These are phyloP conservation scores for Pyxicephalus adspersus DNA, from an alignment of 2,113 vertebrate species.

Conservation along the genomic window DNA sequence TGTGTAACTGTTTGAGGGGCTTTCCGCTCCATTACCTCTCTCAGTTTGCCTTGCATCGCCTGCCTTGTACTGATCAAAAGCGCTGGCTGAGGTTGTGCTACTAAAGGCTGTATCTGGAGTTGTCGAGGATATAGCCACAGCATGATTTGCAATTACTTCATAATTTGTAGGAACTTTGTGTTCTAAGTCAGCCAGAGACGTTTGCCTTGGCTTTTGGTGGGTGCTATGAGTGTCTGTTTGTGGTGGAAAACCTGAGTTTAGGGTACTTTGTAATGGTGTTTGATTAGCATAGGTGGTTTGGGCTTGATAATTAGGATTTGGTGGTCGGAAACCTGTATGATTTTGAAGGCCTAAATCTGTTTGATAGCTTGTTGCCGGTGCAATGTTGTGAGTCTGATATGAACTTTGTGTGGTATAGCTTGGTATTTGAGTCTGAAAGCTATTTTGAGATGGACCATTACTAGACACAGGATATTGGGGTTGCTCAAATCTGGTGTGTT, in stretches of 20 bases:
- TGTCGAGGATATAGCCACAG: slow-evolving; percentile 81
- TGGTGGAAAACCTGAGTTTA: slow-evolving; percentile 78
- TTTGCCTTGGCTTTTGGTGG: slow-evolving; percentile 91
- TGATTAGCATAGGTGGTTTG: slow-evolving; percentile 79
- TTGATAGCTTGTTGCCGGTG: slow-evolving; percentile 80
- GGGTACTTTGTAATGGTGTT: slow-evolving; percentile 72
- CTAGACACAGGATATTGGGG: slow-evolving; percentile 82
- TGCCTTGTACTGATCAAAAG: slow-evolving; percentile 84
- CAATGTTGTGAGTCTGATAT: slow-evolving; percentile 79
- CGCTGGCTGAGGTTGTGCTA: slow-evolving; percentile 64
- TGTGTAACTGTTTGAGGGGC: slow-evolving; percentile 82
- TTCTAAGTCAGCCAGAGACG: slow-evolving; percentile 91
- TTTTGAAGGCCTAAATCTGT: slow-evolving; percentile 78
- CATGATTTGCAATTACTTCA: slow-evolving; percentile 84
- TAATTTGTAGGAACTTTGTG: slow-evolving; percentile 96
- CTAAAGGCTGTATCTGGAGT: slow-evolving; percentile 79
- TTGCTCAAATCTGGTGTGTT: slow-evolving; percentile 84
- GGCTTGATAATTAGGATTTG: slow-evolving; percentile 76
- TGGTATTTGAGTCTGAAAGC: slow-evolving; percentile 79
- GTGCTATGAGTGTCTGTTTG: slow-evolving; percentile 77
- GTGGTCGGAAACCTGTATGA: slow-evolving; percentile 82
- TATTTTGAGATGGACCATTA: slow-evolving; percentile 80
- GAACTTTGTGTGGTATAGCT: slow-evolving; percentile 77
- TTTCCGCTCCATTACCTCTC: slow-evolving; percentile 72
- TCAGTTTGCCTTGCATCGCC: slow-evolving; percentile 79